These are phyloP conservation scores for Dinoponera quadriceps DNA, from an alignment of 1,140 invertebrate genomes.

Conservation along the genomic window DNA sequence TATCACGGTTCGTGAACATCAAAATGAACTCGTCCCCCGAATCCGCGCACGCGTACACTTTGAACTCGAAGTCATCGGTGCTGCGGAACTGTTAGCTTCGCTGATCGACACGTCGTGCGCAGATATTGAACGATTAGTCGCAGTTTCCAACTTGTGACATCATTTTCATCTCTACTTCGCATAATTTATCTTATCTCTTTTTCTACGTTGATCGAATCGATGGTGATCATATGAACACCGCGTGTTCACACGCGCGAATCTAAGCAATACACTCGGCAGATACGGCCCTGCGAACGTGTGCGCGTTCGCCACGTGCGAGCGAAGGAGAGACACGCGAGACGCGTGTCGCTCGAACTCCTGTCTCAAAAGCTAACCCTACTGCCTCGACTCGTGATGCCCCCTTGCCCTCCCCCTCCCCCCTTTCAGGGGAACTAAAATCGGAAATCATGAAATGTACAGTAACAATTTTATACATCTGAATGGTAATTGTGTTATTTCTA, in stretches of 20 bases:
- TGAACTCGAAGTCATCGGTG: too few species aligned
- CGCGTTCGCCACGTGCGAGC: background rate
- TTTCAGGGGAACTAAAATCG: slow-evolving; percentile 9
- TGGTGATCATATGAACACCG: slow-evolving; percentile 33
- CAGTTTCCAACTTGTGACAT: too few species aligned
- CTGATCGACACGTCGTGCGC: too few species aligned
- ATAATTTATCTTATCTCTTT: slow-evolving; percentile 14
- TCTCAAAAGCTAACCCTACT: slow-evolving; percentile 21
- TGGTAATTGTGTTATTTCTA: slow-evolving; percentile 19
- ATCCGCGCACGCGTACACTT: too few species aligned
- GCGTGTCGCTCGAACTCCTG: background rate
- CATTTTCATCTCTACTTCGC: too few species aligned
- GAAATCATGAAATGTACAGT: slow-evolving; percentile 19
- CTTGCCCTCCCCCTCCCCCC: too few species aligned
- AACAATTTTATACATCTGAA: slow-evolving; percentile 48
- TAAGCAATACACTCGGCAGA: slow-evolving; percentile 79
- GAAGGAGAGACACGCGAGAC: slow-evolving; percentile 16
- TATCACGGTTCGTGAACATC: too few species aligned
- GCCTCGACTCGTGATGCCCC: slow-evolving; percentile 1
- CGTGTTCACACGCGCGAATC: slow-evolving; percentile 62
- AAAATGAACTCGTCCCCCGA: too few species aligned
- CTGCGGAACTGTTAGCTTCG: too few species aligned
- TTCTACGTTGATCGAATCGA: slow-evolving; percentile 30
- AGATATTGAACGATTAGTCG: too few species aligned
- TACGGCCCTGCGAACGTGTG: slow-evolving; percentile 63